Base-by-base conservation (phyloP, 2,113 vertebrate species). In the Solenodon paradoxus region DNA sequence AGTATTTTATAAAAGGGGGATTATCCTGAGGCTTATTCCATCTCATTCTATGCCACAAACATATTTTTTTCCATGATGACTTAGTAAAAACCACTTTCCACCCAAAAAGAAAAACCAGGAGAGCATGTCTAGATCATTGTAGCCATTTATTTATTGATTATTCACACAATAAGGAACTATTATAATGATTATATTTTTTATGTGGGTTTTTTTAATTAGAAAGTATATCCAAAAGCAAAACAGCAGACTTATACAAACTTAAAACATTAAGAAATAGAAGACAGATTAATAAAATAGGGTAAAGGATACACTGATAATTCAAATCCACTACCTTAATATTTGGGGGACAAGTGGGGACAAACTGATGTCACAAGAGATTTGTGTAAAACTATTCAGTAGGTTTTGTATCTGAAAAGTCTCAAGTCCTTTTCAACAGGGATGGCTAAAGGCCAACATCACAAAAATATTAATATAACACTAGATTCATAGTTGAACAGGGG, bases 181-280 rank as follows among this genome's bases (percentile, higher is more conserved):
- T 95, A 91, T 87, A 75, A 30, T 84, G 74, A 93, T 84, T 88
- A 13, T 19, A 57, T 59, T 95, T 96, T 64, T 96, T 40, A 59
- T 24, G 85, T 92, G 95, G 71, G n/a, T n/a, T n/a, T 79, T 93
- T 94, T 96, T 82, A 92, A 93, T 95, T 71, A 94, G 91, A 80
- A 92, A 96, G 80, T 42, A 42, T 42, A 94, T 89, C 68, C 90
- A 95, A 92, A 97, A 89, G 90, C 86, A 90, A 94, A 96, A 97
- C 8, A 96, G 91, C 59, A 93, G 45, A 87, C n/a, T 92, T 75
- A 92, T 59, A 92, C 64, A 95, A 55, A 95, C 38, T 74, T 79
- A 82, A 94, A 80, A 72, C 28, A 42, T 89, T 84, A 95, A 95
- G 95, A 90, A 96, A 83, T 57, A 94, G 51, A 96, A 95, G 57